A percentile compares a stretch with the other conserved stretches of the same genome.
These are phyloP conservation scores for Brachyalestes nurse DNA, from an alignment of 2,797 vertebrate species.

Conservation along the genomic window DNA sequence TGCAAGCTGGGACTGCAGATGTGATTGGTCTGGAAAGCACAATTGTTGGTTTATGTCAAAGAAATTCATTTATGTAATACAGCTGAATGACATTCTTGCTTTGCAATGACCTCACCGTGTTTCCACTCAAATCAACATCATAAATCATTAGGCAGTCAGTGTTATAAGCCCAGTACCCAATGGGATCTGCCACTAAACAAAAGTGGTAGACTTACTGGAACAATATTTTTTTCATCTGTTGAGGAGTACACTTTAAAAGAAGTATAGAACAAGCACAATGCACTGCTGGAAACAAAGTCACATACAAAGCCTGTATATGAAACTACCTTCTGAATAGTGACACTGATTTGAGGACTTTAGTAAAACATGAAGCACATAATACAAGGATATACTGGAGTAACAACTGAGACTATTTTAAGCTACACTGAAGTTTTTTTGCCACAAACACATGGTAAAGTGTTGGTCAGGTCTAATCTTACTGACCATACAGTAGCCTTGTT, in stretches of 20 bases:
- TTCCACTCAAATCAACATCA: not conserved
- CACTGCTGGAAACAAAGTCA: not conserved
- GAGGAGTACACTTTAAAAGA: not conserved
- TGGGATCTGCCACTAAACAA: not conserved
- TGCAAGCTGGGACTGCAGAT: not conserved
- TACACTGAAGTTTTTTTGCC: not conserved
- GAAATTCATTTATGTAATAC: slow-evolving; percentile 4
- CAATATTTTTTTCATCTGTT: not conserved
- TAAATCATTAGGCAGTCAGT: not conserved
- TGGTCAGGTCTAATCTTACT: slow-evolving; percentile 55
- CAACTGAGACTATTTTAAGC: not conserved
- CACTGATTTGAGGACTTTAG: not conserved
- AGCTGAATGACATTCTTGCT: not conserved
- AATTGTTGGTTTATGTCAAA: not conserved
- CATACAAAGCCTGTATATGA: not conserved
- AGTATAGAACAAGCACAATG: not conserved
- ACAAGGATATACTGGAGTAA: not conserved
- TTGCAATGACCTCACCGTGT: not conserved
- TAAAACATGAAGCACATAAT: not conserved
- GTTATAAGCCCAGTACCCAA: not conserved
- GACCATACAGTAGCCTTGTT: slow-evolving; percentile 81
- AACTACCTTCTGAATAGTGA: not conserved
- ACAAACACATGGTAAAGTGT: too few relatives aligned
- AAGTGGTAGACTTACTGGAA: not conserved
- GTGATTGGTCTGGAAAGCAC: not conserved